phyloP scores from a whole-genome alignment of 2,888 invertebrate genomes.

The Hirtodrosophila confusa region DNA sequence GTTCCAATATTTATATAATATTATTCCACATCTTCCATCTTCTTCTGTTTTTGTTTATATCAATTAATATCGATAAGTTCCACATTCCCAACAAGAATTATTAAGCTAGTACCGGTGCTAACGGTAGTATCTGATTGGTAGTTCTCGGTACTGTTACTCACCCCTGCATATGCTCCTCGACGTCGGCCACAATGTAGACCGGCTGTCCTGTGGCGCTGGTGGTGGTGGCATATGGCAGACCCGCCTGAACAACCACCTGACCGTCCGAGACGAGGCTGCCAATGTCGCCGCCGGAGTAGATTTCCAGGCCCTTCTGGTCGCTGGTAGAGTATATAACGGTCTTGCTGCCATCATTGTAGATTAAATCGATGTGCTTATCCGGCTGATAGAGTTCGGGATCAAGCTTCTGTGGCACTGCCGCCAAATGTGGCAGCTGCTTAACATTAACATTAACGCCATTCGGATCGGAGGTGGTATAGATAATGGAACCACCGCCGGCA shows the following conservation, averaged over 20 bases:
- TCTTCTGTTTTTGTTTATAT: too few species aligned
- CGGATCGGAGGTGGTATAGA: conserved; percentile 83
- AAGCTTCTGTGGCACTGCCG: conserved; percentile 81
- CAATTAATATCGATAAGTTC: too few species aligned
- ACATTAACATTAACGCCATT: conserved; percentile 84
- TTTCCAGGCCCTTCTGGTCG: conserved; percentile 92
- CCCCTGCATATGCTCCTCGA: conserved; percentile 84
- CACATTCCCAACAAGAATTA: not conserved
- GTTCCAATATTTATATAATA: too few species aligned
- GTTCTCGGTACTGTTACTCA: conserved; percentile 61
- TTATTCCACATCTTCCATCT: too few species aligned
- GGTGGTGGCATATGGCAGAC: conserved; percentile 82
- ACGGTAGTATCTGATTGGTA: not conserved
- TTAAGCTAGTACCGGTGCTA: too few species aligned
- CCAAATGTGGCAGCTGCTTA: conserved; percentile 81
- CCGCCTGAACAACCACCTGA: conserved; percentile 84
- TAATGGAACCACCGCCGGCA: conserved; percentile 82
- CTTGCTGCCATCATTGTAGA: conserved; percentile 93
- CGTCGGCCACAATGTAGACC: conserved; percentile 84
- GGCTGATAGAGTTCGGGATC: conserved; percentile 84
- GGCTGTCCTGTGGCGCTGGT: conserved; percentile 82
- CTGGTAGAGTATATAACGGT: conserved; percentile 92
- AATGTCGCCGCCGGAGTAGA: conserved; percentile 84
- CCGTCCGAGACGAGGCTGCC: conserved; percentile 83
- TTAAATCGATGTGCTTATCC: conserved; percentile 89